These are phyloP conservation scores for Melanotaenia boesemani DNA, from an alignment of 2,797 vertebrate genomes.

Conservation along the genomic window DNA sequence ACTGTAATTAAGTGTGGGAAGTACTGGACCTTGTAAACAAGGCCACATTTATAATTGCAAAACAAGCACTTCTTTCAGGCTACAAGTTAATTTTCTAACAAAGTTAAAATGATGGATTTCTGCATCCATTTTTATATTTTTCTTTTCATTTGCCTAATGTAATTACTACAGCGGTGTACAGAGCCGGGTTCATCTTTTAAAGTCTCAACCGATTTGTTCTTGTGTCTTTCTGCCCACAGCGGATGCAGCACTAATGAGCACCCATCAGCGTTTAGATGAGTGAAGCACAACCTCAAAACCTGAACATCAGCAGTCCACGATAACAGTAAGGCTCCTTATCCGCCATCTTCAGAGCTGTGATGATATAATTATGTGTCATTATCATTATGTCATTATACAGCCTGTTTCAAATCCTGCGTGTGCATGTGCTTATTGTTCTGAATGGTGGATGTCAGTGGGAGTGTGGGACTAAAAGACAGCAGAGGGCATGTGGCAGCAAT, in stretches of 20 bases:
- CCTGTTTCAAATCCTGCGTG: background rate
- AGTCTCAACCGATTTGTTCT: background rate
- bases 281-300: conserved; percentile 51
- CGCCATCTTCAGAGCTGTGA: background rate
- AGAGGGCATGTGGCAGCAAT: conserved; percentile 4
- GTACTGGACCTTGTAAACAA: background rate
- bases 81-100: background rate
- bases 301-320: conserved; percentile 53
- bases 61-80: conserved; percentile 1
- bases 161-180: background rate
- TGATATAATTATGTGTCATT: conserved; percentile 16
- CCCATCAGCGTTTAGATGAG: conserved; percentile 66
- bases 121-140: background rate
- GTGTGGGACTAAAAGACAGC: conserved; percentile 4
- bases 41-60: background rate
- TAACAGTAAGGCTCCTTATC: conserved; percentile 60
- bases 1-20: background rate
- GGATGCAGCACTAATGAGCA: conserved; percentile 56
- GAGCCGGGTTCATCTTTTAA: conserved; percentile 11
- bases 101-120: background rate
- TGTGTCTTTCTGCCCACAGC: conserved; percentile 47
- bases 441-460: background rate
- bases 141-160: background rate
- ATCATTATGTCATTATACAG: background rate
- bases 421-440: conserved; percentile 17